Percentiles rank a stretch among this genome's conserved stretches.
Conservation (phyloP, 2,113 vertebrate genomes). For the Pseudolaguvia tuberculata region DNA sequence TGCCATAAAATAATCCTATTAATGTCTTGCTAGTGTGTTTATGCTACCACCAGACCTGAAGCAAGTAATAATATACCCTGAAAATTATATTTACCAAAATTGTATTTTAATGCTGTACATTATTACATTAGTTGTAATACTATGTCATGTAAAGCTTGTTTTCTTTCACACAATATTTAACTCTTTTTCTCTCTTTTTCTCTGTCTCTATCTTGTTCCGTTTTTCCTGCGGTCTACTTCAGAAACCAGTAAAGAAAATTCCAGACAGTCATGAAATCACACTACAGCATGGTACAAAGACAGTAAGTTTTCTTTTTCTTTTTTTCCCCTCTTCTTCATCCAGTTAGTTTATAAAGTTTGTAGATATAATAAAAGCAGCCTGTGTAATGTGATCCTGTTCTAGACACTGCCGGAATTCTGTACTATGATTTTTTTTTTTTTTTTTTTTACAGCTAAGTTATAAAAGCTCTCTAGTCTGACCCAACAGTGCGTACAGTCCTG, state of each 20-base stretch:
- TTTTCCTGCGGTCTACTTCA: conserved; percentile 51
- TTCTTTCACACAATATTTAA: background rate
- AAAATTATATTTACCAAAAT: background rate
- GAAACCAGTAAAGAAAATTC: conserved; percentile 89
- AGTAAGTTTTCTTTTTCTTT: conserved; percentile 64
- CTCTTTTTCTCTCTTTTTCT: background rate
- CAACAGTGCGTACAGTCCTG: background rate
- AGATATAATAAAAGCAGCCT: conserved; percentile 17
- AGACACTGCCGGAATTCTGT: background rate
- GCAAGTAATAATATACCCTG: background rate
- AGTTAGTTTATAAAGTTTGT: conserved; percentile 2
- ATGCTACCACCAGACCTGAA: too few species aligned
- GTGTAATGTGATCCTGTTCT: background rate
- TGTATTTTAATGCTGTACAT: too few species aligned
- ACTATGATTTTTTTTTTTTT: too few species aligned
- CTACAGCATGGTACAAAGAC: conserved; percentile 87
- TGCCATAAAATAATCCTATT: too few species aligned
- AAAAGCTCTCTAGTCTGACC: background rate
- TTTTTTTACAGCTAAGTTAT: background rate
- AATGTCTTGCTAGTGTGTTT: too few species aligned
- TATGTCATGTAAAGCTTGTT: background rate
- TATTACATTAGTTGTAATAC: background rate
- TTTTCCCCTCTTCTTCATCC: background rate
- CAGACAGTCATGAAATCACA: conserved; percentile 93
- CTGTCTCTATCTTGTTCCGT: background rate